phyloP scores from a whole-genome alignment of 2,113 vertebrate species.

The Dissostichus mawsoni region DNA sequence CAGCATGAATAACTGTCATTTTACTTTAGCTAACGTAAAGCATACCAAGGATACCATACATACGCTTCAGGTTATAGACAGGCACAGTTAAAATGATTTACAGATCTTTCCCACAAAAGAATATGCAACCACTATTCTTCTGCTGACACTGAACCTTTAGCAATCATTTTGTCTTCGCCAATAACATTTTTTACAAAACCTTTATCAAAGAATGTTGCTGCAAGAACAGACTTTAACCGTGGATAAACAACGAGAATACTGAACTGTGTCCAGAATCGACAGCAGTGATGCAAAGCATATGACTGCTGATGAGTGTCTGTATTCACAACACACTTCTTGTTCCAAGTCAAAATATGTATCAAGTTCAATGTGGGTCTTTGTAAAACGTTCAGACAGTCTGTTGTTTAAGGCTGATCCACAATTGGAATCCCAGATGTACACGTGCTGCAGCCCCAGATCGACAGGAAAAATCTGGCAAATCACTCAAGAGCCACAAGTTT shows the following conservation, averaged over 20 bases:
- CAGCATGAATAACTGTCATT: background rate
- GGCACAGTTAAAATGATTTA: background rate
- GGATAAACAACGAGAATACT: background rate
- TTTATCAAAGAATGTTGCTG: background rate
- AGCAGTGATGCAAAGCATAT: background rate
- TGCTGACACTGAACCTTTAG: background rate
- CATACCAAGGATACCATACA: constrained; percentile 33
- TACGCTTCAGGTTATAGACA: constrained; percentile 26
- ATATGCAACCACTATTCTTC: background rate
- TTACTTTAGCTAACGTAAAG: constrained; percentile 4
- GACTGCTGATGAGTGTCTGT: background rate
- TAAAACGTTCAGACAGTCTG: constrained; percentile 5
- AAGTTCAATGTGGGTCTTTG: constrained; percentile 21
- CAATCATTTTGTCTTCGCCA: background rate
- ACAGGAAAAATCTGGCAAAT: constrained; percentile 66
- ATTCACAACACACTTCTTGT: constrained; percentile 40
- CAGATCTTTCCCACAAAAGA: constrained; percentile 4
- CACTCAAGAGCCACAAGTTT: constrained; percentile 48
- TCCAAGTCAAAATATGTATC: constrained; percentile 46
- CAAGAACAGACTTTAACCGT: constrained; percentile 5
- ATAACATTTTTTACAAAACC: background rate
- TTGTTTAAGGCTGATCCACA: constrained; percentile 16
- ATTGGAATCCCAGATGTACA: constrained; percentile 63
- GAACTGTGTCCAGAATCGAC: background rate
- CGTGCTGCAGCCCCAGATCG: constrained; percentile 48